phyloP scores from a whole-genome alignment of 2,113 vertebrate genomes.

The Cyanistes caeruleus region DNA sequence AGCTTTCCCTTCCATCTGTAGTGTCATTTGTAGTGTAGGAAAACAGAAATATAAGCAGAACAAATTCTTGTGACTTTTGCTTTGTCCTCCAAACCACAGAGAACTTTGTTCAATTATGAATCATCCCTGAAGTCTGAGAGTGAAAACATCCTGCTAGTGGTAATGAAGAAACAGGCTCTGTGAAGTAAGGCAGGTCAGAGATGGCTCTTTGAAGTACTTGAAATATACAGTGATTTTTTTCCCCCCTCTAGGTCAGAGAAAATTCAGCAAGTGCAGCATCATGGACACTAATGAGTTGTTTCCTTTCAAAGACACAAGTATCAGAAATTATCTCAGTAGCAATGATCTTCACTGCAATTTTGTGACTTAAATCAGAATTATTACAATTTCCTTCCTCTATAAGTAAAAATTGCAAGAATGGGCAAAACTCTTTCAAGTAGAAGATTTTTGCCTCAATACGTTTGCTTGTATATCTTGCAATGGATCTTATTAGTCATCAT shows the following conservation, averaged over 20 bases:
- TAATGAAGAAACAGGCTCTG: not conserved
- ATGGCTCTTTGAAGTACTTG: not conserved
- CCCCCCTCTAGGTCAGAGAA: not conserved
- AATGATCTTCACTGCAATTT: not conserved
- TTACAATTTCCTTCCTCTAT: not conserved
- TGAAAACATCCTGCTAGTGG: not conserved
- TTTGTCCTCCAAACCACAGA: not conserved
- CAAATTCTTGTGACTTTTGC: not conserved
- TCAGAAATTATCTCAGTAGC: not conserved
- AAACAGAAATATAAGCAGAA: not conserved
- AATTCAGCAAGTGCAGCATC: not conserved
- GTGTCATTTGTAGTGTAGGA: not conserved
- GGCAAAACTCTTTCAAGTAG: not conserved
- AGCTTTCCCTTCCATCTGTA: not conserved
- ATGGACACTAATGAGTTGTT: not conserved
- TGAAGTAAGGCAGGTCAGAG: not conserved
- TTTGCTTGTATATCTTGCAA: not conserved
- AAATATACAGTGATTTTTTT: not conserved
- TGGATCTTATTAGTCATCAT: not conserved
- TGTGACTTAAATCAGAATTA: not conserved
- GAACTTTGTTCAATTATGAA: slow-evolving; percentile 27
- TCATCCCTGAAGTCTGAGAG: not conserved
- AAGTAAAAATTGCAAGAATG: not conserved
- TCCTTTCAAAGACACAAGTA: not conserved
- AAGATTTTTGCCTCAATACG: not conserved